Base-by-base conservation (phyloP, 2,888 invertebrate genomes). In the Stenotaenia linearis region DNA sequence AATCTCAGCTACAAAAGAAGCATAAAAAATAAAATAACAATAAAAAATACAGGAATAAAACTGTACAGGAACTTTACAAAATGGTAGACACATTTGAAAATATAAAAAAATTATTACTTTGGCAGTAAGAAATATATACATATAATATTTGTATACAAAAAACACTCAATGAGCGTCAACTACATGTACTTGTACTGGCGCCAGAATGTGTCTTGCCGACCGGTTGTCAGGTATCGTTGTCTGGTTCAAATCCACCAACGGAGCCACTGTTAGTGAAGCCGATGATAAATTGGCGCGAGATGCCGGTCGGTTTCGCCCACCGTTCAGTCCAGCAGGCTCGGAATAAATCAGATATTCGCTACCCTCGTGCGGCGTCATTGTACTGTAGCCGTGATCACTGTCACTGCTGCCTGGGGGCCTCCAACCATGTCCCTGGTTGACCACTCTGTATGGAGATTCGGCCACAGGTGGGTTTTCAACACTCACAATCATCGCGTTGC, bases 311-410 rank as follows among this genome's bases (percentile, higher is more conserved):
- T 79, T 81, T 2, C 82, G 79, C n/a, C n/a, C n/a, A 56, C 50
- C 77, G 35, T 78, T 79, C 12, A 83, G 80, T 9, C 82, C 25
- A 12, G 82, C 56, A 10, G 83, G 83, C 50, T 84, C 84, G 25
- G 82, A 81, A 78, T 83, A 83, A 10, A 77, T 56, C 25, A 78
- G 76, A 7, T 83, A 80, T 77, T 95, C 94, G 0, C 93, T 93
- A 85, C 95, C 95, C 84, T 95, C 95, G 83, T 95, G 94, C 0
- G 94, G 94, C 0, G 95, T 95, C 95, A 95, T 95, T 0, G 95
- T 95, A 2, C 95, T 95, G 86, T 97, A 97, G 1, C 97, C 97
- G 85, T 96, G 95, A 88, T 97, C 97, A n/a, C 94, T 95, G 83
- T 92, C 92, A 74, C 91, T 92, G 0, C 92, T 91, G 0, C 92